Base-by-base conservation (phyloP, 1,140 invertebrate genomes). In the Drosophila malerkotliana region DNA sequence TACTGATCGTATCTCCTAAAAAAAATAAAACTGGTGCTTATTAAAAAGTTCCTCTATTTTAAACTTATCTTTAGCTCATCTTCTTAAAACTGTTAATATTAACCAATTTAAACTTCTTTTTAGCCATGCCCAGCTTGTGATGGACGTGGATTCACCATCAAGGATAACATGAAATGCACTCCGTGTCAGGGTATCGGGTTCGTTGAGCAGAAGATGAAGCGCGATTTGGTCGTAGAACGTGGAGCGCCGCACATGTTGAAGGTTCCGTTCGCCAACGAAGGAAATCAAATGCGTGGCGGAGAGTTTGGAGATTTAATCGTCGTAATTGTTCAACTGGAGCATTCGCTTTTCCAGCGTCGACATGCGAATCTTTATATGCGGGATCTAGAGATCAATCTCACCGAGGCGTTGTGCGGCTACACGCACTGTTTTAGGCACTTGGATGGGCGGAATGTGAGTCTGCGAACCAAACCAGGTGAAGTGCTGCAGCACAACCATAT, bases 321-420 rank as follows among this genome's bases (percentile, higher is more conserved):
- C 76, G 94, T 98, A 14, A 92, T 99, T 15, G 95, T 98, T 79
- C 95, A 98, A 91, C 95, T 96, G 91, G 93, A 95, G 8, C 97
- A 99, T 92, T 91, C 94, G 44, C 74, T 93, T 26, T 99, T 98
- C 92, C 94, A 95, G 90, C 93, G 98, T 54, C 93, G 93, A 62
- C 95, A 94, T 47, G 93, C 95, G 83, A 96, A 99, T 92, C 93
- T 99, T 10, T 92, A 96, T 48, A 95, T 97, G 92, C 94, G 93
- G 44, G 94, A 95, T 77, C 93, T 94, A 49, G 72, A 84, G 5
- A 94, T 99, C 15, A 94, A 94, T 34, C 90, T 99, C 30, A 96
- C 96, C 2, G 97, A 99, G 92, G 96, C 98, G 5, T 92, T 99
- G 0, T 99, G 98, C 93, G 98, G 98, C 2, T 98, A 98, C 91